These are phyloP conservation scores for Akabosia matsudoensis DNA, from an alignment of 1,140 invertebrate species.

Conservation along the genomic window DNA sequence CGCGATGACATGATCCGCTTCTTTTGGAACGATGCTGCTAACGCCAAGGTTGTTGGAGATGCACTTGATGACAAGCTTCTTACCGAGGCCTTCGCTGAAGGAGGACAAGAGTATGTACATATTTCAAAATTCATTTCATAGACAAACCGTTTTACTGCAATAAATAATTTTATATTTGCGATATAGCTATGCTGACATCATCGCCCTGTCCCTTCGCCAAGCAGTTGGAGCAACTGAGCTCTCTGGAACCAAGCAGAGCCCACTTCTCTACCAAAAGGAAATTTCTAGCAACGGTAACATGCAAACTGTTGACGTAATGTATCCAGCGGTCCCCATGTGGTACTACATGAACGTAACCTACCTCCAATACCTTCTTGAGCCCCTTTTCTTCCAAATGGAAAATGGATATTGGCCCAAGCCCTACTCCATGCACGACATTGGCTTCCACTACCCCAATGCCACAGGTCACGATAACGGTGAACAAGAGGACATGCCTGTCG, in stretches of 20 bases:
- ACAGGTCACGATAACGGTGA: conserved; percentile 30
- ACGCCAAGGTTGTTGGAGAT: background rate
- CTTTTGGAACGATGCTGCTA: conserved; percentile 31
- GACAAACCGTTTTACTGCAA: background rate
- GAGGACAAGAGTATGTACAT: conserved; percentile 28
- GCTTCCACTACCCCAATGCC: conserved; percentile 36
- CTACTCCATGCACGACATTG: conserved; percentile 41
- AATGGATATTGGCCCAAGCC: conserved; percentile 28
- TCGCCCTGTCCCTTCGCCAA: conserved; percentile 39
- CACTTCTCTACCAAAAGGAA: conserved; percentile 40
- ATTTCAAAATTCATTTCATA: background rate
- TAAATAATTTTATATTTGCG: background rate
- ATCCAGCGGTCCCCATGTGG: conserved; percentile 31
- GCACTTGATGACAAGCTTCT: conserved; percentile 34
- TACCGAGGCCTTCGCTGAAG: conserved; percentile 23
- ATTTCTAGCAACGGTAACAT: conserved; percentile 27
- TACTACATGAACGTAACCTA: conserved; percentile 36
- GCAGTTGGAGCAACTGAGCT: conserved; percentile 32
- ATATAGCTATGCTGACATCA: conserved; percentile 34
- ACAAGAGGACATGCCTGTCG: conserved; percentile 38
- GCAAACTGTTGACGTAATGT: conserved; percentile 38
- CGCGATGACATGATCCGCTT: conserved; percentile 31
- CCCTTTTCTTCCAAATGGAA: conserved; percentile 42
- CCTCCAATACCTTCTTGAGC: conserved; percentile 27
- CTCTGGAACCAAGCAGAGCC: conserved; percentile 17